Evolutionary conservation across 2,797 vertebrate genomes (phyloP), one percentile per base, ranked within the genome.

Genomic region (Pangasius macronema): DNA sequence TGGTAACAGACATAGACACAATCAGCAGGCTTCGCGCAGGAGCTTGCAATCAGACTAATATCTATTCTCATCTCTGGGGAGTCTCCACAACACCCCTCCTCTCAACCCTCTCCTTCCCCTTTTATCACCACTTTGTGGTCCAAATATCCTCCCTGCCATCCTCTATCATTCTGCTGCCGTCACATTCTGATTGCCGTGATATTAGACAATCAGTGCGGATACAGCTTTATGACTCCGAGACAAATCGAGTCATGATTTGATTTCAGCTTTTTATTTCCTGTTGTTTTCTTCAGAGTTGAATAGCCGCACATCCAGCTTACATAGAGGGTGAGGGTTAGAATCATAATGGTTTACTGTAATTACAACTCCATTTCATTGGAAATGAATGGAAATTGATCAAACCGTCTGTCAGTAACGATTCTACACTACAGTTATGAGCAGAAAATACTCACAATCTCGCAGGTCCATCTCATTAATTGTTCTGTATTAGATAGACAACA

Each of bases 101-200:
- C 67, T 2, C 24, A 2, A 3, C 6, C 33, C 36, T 51, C 65
- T 76, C 59, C 82, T 59, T 80, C 42, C 81, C 30, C 51, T 80
- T 87, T 49, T 65, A 72, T 86, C 22, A 80, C 39, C 82, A 68
- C 81, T 85, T 83, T 67, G 30, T 39, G 53, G 82, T 76, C 67
- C 55, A 85, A 86, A 89, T 85, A 89, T 90, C 82, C 79, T 91
- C 46, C 84, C 79, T 85, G 85, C 68, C 46, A 55, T 85, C 61
- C 87, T 83, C 86, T 46, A 87, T 83, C 88, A 89, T 73, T 63
- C 82, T 76, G 57, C 63, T 46, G 63, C 59, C 7, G 18, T 49
- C 85, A 86, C 49, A 65, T 89, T 85, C 53, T 84, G 75, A 88
- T 88, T 89, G 75, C 51, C 20, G 7, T 88, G 68, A 87, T 89